Conservation (phyloP, 2,888 invertebrate species). For the Pyrgus malvae region DNA sequence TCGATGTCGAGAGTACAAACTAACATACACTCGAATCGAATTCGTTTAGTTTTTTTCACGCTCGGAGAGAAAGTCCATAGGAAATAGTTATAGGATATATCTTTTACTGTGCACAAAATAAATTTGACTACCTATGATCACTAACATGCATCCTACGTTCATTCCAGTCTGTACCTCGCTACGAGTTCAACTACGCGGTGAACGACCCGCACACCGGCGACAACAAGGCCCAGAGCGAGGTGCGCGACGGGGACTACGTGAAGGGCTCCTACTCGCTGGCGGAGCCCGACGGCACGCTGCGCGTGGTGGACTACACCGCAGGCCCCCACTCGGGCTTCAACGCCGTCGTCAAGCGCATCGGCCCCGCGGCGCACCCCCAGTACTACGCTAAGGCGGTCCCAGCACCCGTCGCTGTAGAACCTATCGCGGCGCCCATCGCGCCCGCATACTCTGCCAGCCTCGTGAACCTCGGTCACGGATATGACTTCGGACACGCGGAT, state of each 20-base stretch:
- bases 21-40: too few relatives aligned
- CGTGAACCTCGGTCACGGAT: constrained; percentile 34
- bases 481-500: constrained; percentile 23
- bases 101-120: too few relatives aligned
- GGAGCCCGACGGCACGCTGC: constrained; percentile 70
- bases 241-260: constrained; percentile 68
- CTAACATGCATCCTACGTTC: too few relatives aligned
- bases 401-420: constrained; percentile 15
- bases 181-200: constrained; percentile 76
- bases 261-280: constrained; percentile 71
- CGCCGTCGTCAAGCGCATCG: constrained; percentile 70
- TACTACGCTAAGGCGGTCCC: constrained; percentile 29
- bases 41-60: too few relatives aligned
- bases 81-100: too few relatives aligned
- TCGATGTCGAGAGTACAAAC: too few relatives aligned
- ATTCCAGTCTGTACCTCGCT: constrained; percentile 66
- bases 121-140: too few relatives aligned
- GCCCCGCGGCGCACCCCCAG: constrained; percentile 62
- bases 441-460: constrained; percentile 33
- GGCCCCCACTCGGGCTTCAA: constrained; percentile 69
- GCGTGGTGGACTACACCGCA: constrained; percentile 70
- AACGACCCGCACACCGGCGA: constrained; percentile 74
- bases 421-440: constrained; percentile 37
- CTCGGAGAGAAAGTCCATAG: too few relatives aligned
- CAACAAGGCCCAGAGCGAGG: constrained; percentile 69